Evolutionary conservation across 2,888 invertebrate species (phyloP).

Genomic region (Caenorhabditis sp.): DNA sequence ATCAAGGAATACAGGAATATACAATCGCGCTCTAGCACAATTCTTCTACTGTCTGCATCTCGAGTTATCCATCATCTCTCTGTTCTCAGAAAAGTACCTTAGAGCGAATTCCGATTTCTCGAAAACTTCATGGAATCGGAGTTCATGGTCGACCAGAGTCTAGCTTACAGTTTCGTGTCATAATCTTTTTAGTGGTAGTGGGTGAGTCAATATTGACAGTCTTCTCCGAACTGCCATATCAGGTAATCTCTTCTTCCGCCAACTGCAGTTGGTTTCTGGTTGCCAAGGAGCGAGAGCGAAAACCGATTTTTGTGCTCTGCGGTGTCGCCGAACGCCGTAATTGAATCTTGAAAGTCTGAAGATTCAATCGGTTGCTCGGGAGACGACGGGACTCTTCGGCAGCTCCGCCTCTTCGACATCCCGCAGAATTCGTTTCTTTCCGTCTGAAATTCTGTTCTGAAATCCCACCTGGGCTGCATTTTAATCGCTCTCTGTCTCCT

Average conservation of each 20-base stretch:
- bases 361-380: no score
- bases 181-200: constrained; percentile 24
- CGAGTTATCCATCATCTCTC: no score
- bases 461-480: neutral
- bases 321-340: neutral
- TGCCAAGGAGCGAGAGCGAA: constrained; percentile 41
- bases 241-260: constrained; percentile 26
- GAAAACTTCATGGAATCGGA: neutral
- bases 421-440: no score
- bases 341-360: no score
- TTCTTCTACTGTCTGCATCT: no score
- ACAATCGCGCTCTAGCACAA: no score
- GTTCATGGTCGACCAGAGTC: neutral
- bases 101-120: no score
- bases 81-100: no score
- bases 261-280: constrained; percentile 35
- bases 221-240: no score
- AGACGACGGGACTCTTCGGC: no score
- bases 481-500: neutral
- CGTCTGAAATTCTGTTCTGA: no score
- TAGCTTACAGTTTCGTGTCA: neutral
- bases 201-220: constrained; percentile 52
- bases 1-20: no score
- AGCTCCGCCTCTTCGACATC: neutral
- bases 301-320: constrained; percentile 52